Evolutionary conservation across 2,113 vertebrate species (phyloP), one percentile per base, ranked within the genome.

Genomic region (Agelaius tricolor): DNA sequence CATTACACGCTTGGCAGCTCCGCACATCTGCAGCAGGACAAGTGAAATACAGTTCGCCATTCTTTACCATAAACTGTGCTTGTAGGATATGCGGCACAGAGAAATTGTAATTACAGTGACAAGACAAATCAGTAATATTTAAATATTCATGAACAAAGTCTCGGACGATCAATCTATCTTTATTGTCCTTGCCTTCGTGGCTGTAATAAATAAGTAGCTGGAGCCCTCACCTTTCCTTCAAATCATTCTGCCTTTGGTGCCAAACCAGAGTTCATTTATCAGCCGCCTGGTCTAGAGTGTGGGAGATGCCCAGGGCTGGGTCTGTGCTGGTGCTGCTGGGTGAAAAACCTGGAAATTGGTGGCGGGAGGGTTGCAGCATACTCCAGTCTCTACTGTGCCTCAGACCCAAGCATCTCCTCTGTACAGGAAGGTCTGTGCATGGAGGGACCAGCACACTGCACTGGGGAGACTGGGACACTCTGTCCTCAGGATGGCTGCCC

Each of bases 71-170:
- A 98, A 98, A 98, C 98, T 97, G 97, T 95, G 98, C 96, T 97
- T 97, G 98, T 97, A 97, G 98, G 98, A 97, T 98, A 97, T 97
- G 97, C 98, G 28, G 97, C 98, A 96, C 97, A 94, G 98, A 98
- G 98, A 98, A 98, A 98, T 98, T 98, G 98, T 98, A 98, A 98
- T 98, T 98, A 98, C 98, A 98, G 98, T 98, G 98, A 98, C 98
- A 98, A 98, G 98, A 98, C 98, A 98, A 98, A 98, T 98, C 98
- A 98, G 98, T 90, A 97, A 98, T 98, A 98, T 98, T 98, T 98
- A 98, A 98, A 98, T 98, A 98, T 98, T 98, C 98, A 98, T 98
- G 98, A 98, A 97, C 97, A 96, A 98, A 98, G 98, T 98, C 98
- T 98, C 91, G 97, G 97, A 97, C 97, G 97, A 98, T 98, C 98